Evolutionary conservation across 2,888 invertebrate species (phyloP).

Genomic region (Drosophila subsilvestris): DNA sequence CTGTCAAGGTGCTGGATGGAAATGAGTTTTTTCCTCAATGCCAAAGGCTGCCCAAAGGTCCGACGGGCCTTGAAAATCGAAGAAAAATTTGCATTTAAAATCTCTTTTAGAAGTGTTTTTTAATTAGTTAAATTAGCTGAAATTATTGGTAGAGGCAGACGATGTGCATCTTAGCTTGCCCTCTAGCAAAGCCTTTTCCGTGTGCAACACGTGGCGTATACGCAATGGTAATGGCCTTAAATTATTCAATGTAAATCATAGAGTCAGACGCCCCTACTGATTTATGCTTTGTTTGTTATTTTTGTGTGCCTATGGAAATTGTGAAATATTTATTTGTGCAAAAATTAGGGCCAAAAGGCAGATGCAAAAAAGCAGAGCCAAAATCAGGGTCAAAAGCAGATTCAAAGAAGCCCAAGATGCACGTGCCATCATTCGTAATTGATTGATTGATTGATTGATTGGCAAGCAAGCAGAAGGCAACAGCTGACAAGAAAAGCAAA

Average conservation of each 20-base stretch:
- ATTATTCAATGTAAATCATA: conserved; percentile 40
- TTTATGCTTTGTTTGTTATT: conserved; percentile 37
- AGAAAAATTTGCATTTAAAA: conserved; percentile 7
- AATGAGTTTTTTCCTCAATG: conserved; percentile 5
- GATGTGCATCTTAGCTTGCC: not conserved
- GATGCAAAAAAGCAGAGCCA: not conserved
- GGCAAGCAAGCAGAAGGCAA: conserved; percentile 48
- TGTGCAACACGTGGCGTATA: conserved; percentile 15
- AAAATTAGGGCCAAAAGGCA: conserved; percentile 9
- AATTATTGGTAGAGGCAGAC: conserved; percentile 13
- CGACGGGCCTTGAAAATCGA: not conserved
- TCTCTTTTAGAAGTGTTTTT: conserved; percentile 50
- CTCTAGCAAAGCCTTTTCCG: not conserved
- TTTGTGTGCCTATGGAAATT: conserved; percentile 28
- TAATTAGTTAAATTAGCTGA: conserved; percentile 55
- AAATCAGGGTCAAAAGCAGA: conserved; percentile 32
- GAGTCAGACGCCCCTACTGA: conserved; percentile 9
- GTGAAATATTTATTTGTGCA: conserved; percentile 44
- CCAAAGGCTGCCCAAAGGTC: not conserved
- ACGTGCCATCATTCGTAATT: conserved; percentile 53
- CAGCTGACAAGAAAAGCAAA: conserved; percentile 53
- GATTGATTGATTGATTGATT: conserved; percentile 67
- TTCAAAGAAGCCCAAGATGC: conserved; percentile 27
- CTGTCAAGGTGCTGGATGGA: conserved; percentile 12
- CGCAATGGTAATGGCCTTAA: conserved; percentile 4